Evolutionary conservation across 2,113 vertebrate genomes (phyloP).

Genomic region (Sprattus sprattus): DNA sequence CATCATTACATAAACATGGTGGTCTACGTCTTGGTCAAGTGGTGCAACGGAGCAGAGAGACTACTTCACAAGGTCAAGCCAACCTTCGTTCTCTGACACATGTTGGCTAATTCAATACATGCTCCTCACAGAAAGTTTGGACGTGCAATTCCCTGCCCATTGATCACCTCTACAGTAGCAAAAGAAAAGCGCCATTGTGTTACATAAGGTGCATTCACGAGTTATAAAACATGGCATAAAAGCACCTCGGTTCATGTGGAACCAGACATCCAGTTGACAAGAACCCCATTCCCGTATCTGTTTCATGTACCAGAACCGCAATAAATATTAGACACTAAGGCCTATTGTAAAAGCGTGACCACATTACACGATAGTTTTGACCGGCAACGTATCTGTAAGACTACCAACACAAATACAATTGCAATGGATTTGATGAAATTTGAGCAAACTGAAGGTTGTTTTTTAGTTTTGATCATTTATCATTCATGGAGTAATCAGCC

Average conservation of each 20-base stretch:
- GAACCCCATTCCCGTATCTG: neutral
- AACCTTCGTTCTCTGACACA: neutral
- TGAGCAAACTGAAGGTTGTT: neutral
- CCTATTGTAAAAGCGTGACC: neutral
- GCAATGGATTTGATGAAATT: neutral
- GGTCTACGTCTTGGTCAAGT: neutral
- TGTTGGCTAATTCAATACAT: neutral
- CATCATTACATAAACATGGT: neutral
- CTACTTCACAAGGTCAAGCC: neutral
- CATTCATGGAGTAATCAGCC: neutral
- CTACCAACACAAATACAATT: neutral
- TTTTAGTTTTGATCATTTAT: neutral
- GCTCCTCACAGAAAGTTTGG: neutral
- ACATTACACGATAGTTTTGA: neutral
- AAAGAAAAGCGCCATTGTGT: neutral
- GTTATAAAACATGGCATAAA: conserved; percentile 12
- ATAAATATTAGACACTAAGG: neutral
- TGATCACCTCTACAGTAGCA: neutral
- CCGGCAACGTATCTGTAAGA: neutral
- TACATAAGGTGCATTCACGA: neutral
- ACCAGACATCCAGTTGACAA: neutral
- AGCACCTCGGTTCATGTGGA: neutral
- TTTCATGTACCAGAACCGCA: neutral
- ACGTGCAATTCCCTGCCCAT: neutral
- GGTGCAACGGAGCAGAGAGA: neutral